These are phyloP conservation scores for Geotria australis DNA, from an alignment of 2,797 vertebrate species.

Conservation along the genomic window DNA sequence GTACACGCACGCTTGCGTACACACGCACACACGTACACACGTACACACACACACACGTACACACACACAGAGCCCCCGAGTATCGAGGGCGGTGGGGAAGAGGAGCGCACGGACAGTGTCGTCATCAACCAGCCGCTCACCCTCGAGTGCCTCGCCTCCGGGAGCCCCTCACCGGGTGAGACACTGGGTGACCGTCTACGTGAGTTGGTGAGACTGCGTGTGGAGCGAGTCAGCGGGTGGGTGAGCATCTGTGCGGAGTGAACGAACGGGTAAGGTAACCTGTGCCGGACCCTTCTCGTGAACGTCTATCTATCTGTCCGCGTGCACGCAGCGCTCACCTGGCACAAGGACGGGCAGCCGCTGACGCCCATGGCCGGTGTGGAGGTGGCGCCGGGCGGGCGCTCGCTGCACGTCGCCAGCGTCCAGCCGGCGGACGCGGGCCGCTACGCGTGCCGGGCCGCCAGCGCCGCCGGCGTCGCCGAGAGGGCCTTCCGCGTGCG, in stretches of 20 bases:
- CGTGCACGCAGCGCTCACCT: constrained; percentile 8
- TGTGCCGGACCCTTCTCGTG: no score
- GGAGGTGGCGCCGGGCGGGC: constrained; percentile 5
- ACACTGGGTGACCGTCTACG: no score
- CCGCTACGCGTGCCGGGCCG: constrained; percentile 14
- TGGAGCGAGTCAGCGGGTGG: no score
- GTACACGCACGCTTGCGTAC: no score
- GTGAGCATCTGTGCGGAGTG: no score
- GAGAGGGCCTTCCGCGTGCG: constrained; percentile 9
- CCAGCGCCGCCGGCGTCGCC: constrained; percentile 7
- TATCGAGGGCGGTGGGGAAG: constrained; percentile 10
- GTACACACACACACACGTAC: no score
- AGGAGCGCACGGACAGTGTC: constrained; percentile 2
- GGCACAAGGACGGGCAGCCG: constrained; percentile 12
- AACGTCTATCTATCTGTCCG: no score
- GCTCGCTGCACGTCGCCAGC: constrained; percentile 5
- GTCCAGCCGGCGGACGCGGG: constrained; percentile 5
- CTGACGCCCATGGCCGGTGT: not conserved
- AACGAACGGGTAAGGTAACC: no score
- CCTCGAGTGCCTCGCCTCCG: constrained; percentile 17
- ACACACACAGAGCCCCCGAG: constrained; percentile 11
- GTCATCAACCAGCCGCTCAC: constrained; percentile 7
- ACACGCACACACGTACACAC: no score
- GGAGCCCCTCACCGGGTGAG: constrained; percentile 14
- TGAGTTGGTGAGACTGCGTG: no score